Conservation (phyloP, 64 coral and sea anemone species). For the Cladopsammia gracilis region DNA sequence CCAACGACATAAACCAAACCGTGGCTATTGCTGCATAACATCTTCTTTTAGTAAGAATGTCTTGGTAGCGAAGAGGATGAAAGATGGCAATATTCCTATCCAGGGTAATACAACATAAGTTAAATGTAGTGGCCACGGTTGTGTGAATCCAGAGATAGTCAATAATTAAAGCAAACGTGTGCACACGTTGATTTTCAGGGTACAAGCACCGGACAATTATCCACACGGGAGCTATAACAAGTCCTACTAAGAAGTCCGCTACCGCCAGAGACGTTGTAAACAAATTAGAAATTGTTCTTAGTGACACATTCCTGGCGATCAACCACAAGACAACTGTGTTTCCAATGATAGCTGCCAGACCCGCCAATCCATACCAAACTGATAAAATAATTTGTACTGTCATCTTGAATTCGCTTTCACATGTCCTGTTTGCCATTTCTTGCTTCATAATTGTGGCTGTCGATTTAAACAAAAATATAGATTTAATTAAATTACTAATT, state of each 20-base stretch:
- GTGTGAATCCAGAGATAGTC: conserved; percentile 26
- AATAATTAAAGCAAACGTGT: background rate
- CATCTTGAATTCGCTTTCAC: background rate
- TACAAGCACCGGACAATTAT: background rate
- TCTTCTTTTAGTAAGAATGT: background rate
- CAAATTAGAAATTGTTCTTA: conserved; percentile 16
- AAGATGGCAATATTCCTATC: background rate
- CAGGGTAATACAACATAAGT: conserved; percentile 5
- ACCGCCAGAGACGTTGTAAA: background rate
- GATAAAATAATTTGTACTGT: background rate
- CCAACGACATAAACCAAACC: background rate
- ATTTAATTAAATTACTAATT: no score
- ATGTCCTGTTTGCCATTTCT: no score
- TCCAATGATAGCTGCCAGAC: background rate
- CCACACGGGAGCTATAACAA: background rate
- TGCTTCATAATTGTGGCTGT: no score
- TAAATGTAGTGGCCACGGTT: conserved; percentile 11
- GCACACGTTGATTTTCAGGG: background rate
- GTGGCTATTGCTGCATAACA: background rate
- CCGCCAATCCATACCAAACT: background rate
- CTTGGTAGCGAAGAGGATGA: conserved; percentile 5
- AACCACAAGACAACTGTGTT: conserved; percentile 9
- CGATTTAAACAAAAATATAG: no score
- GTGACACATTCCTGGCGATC: background rate
- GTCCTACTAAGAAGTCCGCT: background rate